Base-by-base conservation (phyloP, 2,113 vertebrate genomes). In the Sclerurus mexicanus region DNA sequence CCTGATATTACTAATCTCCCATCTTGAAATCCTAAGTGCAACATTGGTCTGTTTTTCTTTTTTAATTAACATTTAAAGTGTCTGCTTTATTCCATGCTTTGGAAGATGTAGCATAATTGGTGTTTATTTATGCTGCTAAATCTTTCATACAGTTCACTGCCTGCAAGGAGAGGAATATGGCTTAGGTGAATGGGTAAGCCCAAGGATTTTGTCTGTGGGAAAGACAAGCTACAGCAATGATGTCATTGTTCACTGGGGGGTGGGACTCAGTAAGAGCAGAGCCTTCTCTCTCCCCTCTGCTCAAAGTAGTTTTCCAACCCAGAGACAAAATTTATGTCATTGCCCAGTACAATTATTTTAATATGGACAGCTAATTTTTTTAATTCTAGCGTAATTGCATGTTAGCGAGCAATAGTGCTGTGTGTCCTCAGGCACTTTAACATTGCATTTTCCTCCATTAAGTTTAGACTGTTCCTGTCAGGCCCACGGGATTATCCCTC, bases 311-410 rank as follows among this genome's bases (percentile, higher is more conserved):
- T 89, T 75, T 71, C 8, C 42, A 50, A 39, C 6, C 1, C 1
- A 2, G 15, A 79, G 19, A 17, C 19, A 56, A 77, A 72, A 44
- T 18, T 64, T 22, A 10, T 4, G 0, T 67, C 52, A 18, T 22
- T 82, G 42, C 4, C 16, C 23, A 33, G 23, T 20, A 53, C 7
- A 66, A 15, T 53, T 56, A 47, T 83, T 90, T 85, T 66, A 40
- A 33, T 63, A 30, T 4, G 3, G 18, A 37, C 11, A 6, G 13
- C n/a, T n/a, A n/a, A n/a, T n/a, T n/a, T n/a, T n/a, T n/a, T n/a
- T n/a, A n/a, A 24, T 50, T 71, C 18, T 82, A 6, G 16, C 0
- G 0, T 1, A 5, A 14, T 4, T 71, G 7, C 0, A 0, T 25
- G 13, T 82, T 33, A 39, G 66, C 9, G 56, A 53, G 21, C 30